phyloP scores from a whole-genome alignment of 2,888 invertebrate species.

The Cataglyphis albicans region DNA sequence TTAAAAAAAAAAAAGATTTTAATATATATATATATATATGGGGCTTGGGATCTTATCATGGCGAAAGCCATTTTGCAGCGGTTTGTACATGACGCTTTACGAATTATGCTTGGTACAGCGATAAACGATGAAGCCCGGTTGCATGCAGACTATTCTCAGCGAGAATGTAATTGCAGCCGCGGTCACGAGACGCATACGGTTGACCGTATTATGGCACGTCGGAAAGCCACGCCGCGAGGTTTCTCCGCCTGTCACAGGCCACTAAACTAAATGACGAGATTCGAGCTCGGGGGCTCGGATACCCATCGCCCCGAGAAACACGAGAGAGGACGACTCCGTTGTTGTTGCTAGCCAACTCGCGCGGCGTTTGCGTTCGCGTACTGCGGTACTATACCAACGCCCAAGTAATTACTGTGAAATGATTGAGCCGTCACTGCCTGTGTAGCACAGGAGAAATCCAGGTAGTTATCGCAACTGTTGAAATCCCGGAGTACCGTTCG shows the following conservation, averaged over 20 bases:
- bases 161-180: slow-evolving; percentile 36
- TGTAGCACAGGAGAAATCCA: slow-evolving; percentile 67
- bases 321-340: slow-evolving; percentile 20
- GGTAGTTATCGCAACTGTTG: slow-evolving; percentile 76
- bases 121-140: slow-evolving; percentile 37
- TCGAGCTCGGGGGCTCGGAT: slow-evolving; percentile 7
- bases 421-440: slow-evolving; percentile 62
- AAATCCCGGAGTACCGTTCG: slow-evolving; percentile 55
- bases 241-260: slow-evolving; percentile 42
- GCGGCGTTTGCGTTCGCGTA: slow-evolving; percentile 5
- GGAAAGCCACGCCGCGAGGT: slow-evolving; percentile 44
- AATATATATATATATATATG: too few species aligned
- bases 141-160: slow-evolving; percentile 7
- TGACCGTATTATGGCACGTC: slow-evolving; percentile 45
- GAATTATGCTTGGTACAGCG: slow-evolving; percentile 35
- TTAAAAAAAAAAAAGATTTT: background rate
- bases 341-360: slow-evolving; percentile 44
- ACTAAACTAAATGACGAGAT: slow-evolving; percentile 50
- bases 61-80: background rate
- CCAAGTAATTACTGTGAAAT: slow-evolving; percentile 73
- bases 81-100: slow-evolving; percentile 12
- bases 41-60: background rate
- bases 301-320: slow-evolving; percentile 10
- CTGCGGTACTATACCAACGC: slow-evolving; percentile 59
- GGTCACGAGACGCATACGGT: slow-evolving; percentile 17